Percentiles rank a stretch among this genome's conserved stretches.
Conservation (phyloP, 2,888 invertebrate species). For the Polymixis flavicincta region DNA sequence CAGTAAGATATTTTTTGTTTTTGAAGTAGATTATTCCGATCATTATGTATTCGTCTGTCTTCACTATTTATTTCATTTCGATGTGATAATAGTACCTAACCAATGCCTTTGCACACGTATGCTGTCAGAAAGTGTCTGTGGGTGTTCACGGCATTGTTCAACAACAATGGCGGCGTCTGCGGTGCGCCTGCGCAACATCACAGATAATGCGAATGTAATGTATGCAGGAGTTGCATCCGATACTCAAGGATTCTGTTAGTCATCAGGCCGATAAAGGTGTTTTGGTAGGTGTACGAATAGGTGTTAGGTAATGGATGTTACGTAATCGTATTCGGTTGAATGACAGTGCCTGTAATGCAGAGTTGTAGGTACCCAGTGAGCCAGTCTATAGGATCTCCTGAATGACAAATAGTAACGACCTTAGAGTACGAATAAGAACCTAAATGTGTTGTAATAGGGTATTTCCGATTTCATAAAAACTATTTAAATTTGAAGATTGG, state of each 20-base stretch:
- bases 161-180: conserved; percentile 81
- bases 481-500: too few species aligned
- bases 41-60: neutral
- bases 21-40: too few species aligned
- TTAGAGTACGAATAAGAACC: neutral
- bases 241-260: conserved; percentile 82
- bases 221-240: conserved; percentile 84
- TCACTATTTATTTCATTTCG: conserved; percentile 17
- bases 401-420: neutral
- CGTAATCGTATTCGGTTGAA: conserved; percentile 1
- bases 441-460: neutral
- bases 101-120: conserved; percentile 74
- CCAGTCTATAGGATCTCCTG: neutral
- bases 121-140: conserved; percentile 77
- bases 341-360: neutral
- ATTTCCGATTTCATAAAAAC: too few species aligned
- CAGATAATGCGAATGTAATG: conserved; percentile 73
- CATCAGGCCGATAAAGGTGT: conserved; percentile 63
- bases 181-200: conserved; percentile 78
- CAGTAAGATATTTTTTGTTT: neutral
- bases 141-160: conserved; percentile 84
- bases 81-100: conserved; percentile 25
- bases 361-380: neutral
- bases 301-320: conserved; percentile 35
- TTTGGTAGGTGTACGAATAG: conserved; percentile 65